Evolutionary conservation across 1,140 invertebrate genomes (phyloP), one percentile per base, ranked within the genome.

Genomic region (Brevipalpus yothersi): DNA sequence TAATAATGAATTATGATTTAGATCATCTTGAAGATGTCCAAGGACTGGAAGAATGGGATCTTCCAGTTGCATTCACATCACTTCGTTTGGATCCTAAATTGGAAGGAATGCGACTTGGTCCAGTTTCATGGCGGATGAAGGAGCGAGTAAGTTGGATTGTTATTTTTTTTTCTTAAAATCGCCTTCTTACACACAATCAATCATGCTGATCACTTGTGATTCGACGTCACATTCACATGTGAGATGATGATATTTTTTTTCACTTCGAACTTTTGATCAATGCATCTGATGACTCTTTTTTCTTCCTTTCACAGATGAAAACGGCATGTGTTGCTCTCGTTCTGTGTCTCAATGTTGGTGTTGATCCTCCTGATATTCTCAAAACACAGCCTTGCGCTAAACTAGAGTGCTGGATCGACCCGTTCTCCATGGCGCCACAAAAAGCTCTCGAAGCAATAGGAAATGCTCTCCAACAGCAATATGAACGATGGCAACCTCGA

Each of bases 321-420:
- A 99, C 95, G 9, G 91, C 97, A n/a, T 96, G 91, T 73, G 95
- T 98, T 47, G 94, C 92, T 2, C 73, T 99, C 55, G 93, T 99
- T 10, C 70, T 99, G 8, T 99, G 94, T 73, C 77, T 99, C 10
- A 98, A 99, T 76, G 86, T 99, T 57, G 94, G 93, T 31, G 93
- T 98, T 8, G 95, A 99, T 74, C 94, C 95, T 41, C 94, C 94
- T 10, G 94, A 98, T 73, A 80, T 97, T 61, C 82, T 95, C 2
- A 97, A 97, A 72, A 94, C 90, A 12, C 83, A 91, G 65, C 93
- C 93, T 0, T 95, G 92, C 73, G 90, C 95, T 0, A 75, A 87
- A 15, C 72, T 95, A 19, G 90, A 98, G 70, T 95, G 91, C 67
- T 99, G 95, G 95, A 89, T 94, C 67, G 77, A 78, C 66, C 77